Evolutionary conservation across 2,888 invertebrate genomes (phyloP), one percentile per base, ranked within the genome.

Genomic region (Tiliacea citrago): DNA sequence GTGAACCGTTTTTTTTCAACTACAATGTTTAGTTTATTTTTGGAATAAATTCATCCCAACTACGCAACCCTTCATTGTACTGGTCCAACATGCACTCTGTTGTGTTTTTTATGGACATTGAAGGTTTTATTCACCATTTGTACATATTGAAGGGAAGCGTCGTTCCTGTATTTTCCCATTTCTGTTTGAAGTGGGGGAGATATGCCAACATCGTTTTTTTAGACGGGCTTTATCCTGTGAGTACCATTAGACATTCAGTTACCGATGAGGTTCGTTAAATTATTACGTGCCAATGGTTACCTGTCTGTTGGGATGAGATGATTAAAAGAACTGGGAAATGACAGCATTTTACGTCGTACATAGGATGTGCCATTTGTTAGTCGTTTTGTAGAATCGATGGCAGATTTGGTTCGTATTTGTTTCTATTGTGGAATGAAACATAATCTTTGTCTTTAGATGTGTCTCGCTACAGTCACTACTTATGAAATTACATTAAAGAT

Each of bases 201-300:
- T 71, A 58, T 68, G 61, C 53, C 42, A 70, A 42, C 69, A 13
- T 68, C 71, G 53, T 53, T 68, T 61, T 55, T 75, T n/a, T 61
- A 67, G 35, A 39, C 35, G 7, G 21, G 58, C 24, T 84, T 75
- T 67, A 80, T 84, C 29, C 72, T 72, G 42, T 58, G 63, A 74
- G 60, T 71, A 68, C 60, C 47, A 68, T 73, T 71, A 70, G 24
- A 42, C 71, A 66, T 77, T 75, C 61, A 60, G 71, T 67, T 83
- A 18, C 21, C 21, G 63, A 58, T 77, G 72, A 63, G 58, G 75
- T 77, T 88, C 87, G 70, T 88, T 87, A 88, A 87, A 88, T 88
- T 86, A 82, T 66, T 62, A 45, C 88, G 78, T 73, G 45, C 77
- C 79, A 81, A 72, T 72, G 82, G 51, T 53, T 68, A 80, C 57